Percentiles rank a stretch among this genome's conserved stretches.
phyloP scores from a whole-genome alignment of 2,888 invertebrate species.

The Hyalella azteca region DNA sequence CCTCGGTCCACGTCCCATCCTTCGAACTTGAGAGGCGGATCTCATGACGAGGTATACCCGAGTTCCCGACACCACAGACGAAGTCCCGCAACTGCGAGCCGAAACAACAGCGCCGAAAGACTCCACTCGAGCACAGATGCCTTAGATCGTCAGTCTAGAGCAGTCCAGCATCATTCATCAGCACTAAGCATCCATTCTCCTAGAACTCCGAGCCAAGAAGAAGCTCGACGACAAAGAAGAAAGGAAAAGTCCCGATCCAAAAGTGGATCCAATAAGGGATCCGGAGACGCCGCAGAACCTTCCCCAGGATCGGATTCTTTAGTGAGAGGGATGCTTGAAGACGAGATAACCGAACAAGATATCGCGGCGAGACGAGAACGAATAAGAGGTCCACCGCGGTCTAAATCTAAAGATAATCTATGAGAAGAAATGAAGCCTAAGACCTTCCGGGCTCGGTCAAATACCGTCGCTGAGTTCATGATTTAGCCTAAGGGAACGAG shows the following conservation, averaged over 20 bases:
- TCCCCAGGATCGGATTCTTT: slow-evolving; percentile 63
- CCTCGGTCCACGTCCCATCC: slow-evolving; percentile 57
- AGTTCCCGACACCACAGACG: slow-evolving; percentile 52
- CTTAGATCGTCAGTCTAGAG: slow-evolving; percentile 40
- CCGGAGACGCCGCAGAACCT: slow-evolving; percentile 66
- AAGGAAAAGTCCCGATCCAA: slow-evolving; percentile 62
- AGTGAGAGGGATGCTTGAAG: slow-evolving; percentile 62
- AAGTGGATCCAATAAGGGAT: slow-evolving; percentile 66
- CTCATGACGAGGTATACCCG: slow-evolving; percentile 46
- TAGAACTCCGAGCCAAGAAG: slow-evolving; percentile 48
- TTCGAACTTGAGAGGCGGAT: slow-evolving; percentile 12
- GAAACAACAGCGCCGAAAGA: slow-evolving; percentile 58
- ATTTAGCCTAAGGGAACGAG: not conserved
- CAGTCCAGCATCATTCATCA: slow-evolving; percentile 31
- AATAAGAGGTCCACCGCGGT: not conserved
- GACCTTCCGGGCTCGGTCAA: not conserved
- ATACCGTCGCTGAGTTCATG: slow-evolving; percentile 20
- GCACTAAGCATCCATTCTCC: slow-evolving; percentile 42
- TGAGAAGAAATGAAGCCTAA: slow-evolving; percentile 27
- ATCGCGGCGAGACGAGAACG: not conserved
- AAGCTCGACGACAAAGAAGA: slow-evolving; percentile 30
- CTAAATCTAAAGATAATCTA: slow-evolving; percentile 39
- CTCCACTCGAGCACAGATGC: slow-evolving; percentile 41
- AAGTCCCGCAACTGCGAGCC: slow-evolving; percentile 38
- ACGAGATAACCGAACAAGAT: slow-evolving; percentile 60